These are phyloP conservation scores for Disparrhopalites patrizii DNA, from an alignment of 2,888 invertebrate genomes.

Conservation along the genomic window DNA sequence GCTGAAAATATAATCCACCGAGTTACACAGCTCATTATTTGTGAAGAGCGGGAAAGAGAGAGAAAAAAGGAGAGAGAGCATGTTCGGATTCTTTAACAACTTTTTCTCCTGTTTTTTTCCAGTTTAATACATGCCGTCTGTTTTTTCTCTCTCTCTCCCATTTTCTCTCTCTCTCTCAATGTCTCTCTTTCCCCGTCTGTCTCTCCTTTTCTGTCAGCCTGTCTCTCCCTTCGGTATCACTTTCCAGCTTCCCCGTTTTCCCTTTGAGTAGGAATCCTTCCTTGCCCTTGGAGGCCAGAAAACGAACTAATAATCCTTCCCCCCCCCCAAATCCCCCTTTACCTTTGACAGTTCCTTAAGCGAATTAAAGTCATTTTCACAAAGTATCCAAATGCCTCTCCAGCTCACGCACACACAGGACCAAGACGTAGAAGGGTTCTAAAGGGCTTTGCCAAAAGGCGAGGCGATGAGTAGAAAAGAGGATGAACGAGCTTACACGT, in stretches of 20 bases:
- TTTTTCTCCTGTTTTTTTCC: not conserved
- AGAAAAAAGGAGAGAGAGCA: no score
- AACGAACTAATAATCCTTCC: no score
- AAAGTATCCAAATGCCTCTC: no score
- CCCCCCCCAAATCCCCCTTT: no score
- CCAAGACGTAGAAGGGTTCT: not conserved
- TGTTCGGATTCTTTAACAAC: not conserved
- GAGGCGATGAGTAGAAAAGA: not conserved
- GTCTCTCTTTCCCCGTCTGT: not conserved
- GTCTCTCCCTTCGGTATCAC: no score
- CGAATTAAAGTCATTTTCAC: no score
- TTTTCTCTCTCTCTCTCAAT: not conserved
- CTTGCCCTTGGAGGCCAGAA: no score
- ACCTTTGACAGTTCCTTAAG: no score
- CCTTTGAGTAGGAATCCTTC: not conserved
- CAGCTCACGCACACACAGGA: not conserved
- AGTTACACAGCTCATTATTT: no score
- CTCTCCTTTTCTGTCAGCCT: not conserved
- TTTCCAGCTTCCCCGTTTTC: not conserved
- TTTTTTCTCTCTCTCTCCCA: slow-evolving; percentile 13
- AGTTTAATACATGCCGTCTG: not conserved
- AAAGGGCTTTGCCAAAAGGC: not conserved
- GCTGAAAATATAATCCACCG: no score
- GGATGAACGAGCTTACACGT: not conserved
- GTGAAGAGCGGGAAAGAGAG: no score